Evolutionary conservation across 2,888 invertebrate genomes (phyloP), one percentile per base, ranked within the genome.

Genomic region (Lamproptera curius): DNA sequence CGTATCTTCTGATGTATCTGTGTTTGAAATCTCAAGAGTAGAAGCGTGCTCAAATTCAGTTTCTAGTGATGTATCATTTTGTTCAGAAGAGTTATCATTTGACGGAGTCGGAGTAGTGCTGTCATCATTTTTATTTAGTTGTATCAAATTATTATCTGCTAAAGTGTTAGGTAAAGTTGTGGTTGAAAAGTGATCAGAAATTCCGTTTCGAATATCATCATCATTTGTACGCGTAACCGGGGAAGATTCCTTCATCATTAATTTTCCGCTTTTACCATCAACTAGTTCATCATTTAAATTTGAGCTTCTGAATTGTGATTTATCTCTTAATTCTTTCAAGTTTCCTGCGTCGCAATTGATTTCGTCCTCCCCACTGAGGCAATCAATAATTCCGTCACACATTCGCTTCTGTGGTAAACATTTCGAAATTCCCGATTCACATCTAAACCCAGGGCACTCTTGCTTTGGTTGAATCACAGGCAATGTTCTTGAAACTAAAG

Each of bases 341-440:
- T 59, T 64, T 54, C 61, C 58, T 38, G 57, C 61, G 42, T 72
- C 71, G 65, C 96, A 96, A 42, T 91, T 88, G 0, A 90, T 71
- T 85, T 96, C 96, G 76, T 96, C 96, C 76, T 95, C 95, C 14
- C 92, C 95, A 33, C 91, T 88, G 16, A 96, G 76, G 62, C 96
- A 96, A 65, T 96, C 93, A 0, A 94, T 90, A 33, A 90, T 81
- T 62, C 90, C 90, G 66, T 96, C 92, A 73, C 96, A 96, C 42
- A 90, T 90, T 54, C 90, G 79, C 54, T 87, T 89, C 20, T 80
- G 83, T 0, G 93, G 87, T 14, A 96, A 79, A 68, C 96, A 96
- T 66, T 90, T 91, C 6, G 87, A 83, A 26, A 91, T 88, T 34
- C 92, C 91, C 62, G 89, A 89, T 52, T 89, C 80, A 65, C 95